Conservation (phyloP, 2,113 vertebrate genomes). For the Hypanus sabinus region DNA sequence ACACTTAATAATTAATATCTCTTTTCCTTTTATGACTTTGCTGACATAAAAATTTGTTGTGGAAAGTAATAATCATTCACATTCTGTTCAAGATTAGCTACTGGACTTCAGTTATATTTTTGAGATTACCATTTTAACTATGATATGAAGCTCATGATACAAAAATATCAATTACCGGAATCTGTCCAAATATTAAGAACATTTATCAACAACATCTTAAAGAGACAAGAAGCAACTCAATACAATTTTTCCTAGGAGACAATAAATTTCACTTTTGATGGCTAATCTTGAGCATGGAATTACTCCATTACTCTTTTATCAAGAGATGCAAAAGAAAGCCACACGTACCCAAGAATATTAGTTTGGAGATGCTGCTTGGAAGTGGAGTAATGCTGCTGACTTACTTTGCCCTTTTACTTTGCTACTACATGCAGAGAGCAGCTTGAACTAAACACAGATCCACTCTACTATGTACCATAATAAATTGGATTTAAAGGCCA, state of each 20-base stretch:
- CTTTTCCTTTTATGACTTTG: not conserved
- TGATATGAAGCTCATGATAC: not conserved
- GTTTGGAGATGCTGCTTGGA: not conserved
- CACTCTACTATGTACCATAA: not conserved
- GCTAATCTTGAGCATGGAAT: not conserved
- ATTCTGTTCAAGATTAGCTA: not conserved
- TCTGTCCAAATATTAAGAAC: not conserved
- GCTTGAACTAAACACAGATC: not conserved
- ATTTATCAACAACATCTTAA: not conserved
- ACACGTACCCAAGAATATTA: not conserved
- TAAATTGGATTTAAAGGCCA: slow-evolving; percentile 17
- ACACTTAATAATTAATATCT: no score
- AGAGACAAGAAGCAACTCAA: not conserved
- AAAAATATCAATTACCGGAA: slow-evolving; percentile 4
- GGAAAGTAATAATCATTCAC: not conserved
- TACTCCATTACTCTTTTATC: not conserved
- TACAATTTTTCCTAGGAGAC: not conserved
- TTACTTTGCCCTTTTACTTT: not conserved
- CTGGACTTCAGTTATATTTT: not conserved
- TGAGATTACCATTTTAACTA: not conserved
- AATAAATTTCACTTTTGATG: not conserved
- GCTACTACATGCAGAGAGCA: not conserved
- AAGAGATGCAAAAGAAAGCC: not conserved
- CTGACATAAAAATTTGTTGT: not conserved
- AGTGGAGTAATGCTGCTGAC: not conserved